phyloP scores from a whole-genome alignment of 2,113 vertebrate genomes.

The Sylvicapra grimmia region DNA sequence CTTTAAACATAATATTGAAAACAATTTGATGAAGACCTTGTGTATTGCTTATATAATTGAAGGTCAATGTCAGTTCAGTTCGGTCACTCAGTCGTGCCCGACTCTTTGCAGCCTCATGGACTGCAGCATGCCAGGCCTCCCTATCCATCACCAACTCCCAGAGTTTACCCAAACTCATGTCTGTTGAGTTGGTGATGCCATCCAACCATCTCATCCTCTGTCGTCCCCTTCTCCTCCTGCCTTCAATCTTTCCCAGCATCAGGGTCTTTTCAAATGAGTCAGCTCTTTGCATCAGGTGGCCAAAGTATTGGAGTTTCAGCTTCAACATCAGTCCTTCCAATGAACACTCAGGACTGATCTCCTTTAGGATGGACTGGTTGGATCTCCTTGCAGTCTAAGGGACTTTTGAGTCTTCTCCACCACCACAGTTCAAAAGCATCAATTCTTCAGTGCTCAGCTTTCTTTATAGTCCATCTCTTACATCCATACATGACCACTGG shows the following conservation, averaged over 20 bases:
- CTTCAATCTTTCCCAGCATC: neutral
- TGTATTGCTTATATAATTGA: neutral
- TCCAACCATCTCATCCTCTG: neutral
- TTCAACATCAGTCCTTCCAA: neutral
- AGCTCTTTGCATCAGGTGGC: neutral
- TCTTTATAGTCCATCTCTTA: neutral
- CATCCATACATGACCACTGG: neutral
- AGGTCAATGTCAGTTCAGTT: neutral
- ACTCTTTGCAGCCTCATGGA: neutral
- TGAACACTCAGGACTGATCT: too few species aligned
- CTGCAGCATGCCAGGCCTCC: neutral
- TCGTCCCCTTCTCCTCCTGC: neutral
- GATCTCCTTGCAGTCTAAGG: too few species aligned
- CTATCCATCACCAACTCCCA: neutral
- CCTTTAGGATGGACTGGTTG: too few species aligned
- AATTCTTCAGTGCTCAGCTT: too few species aligned
- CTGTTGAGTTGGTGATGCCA: neutral
- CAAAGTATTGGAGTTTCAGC: neutral
- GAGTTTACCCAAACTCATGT: neutral
- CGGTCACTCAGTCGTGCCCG: rapidly evolving
- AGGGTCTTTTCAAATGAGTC: neutral
- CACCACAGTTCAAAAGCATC: too few species aligned
- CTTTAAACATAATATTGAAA: neutral
- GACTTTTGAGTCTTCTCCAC: too few species aligned
- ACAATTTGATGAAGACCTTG: neutral